Base-by-base conservation (phyloP, 2,797 vertebrate species). In the Sebastes kiyomatsui region DNA sequence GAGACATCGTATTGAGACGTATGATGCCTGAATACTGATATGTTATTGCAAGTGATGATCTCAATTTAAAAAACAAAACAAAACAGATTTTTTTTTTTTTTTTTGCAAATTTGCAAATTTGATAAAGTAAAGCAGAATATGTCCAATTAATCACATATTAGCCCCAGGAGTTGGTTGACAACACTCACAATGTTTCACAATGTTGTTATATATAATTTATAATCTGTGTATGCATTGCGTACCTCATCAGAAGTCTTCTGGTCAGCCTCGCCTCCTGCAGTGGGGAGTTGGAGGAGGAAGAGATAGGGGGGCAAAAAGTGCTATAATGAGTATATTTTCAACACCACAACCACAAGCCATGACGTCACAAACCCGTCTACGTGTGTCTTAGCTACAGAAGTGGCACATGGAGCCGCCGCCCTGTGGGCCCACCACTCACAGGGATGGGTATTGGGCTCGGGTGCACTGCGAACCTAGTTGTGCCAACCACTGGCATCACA, bases 211-310 rank as follows among this genome's bases (percentile, higher is more conserved):
- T 11, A 20, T 22, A 12, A 69, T 55, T 55, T 38, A 38, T 42
- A 42, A 42, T 42, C 38, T 0, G 42, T 49, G 42, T 33, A 2
- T 62, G 42, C 11, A 33, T 27, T 6, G 35, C 1, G 4, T 84
- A 94, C 92, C 92, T 93, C 83, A 23, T 85, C 67, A n/a, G 72
- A 71, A 2, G 58, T 69, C 73, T 79, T 89, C 60, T 84, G 79
- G 30, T 90, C 77, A 67, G 67, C 22, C 1, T 90, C 82, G 25
- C 7, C 55, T 54, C 52, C 92, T 92, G 76, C n/a, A 23, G 28
- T 2, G 3, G n/a, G n/a, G 10, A 75, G 55, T 33, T 9, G 1
- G 9, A 54, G n/a, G n/a, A 16, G 42, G 38, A 42, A 1, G 35
- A 28, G 10, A 22, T 16, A 3, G 13, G 22, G 12, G 30, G 28